phyloP scores from a whole-genome alignment of 2,888 invertebrate genomes.

The Calliphora vomitoria region DNA sequence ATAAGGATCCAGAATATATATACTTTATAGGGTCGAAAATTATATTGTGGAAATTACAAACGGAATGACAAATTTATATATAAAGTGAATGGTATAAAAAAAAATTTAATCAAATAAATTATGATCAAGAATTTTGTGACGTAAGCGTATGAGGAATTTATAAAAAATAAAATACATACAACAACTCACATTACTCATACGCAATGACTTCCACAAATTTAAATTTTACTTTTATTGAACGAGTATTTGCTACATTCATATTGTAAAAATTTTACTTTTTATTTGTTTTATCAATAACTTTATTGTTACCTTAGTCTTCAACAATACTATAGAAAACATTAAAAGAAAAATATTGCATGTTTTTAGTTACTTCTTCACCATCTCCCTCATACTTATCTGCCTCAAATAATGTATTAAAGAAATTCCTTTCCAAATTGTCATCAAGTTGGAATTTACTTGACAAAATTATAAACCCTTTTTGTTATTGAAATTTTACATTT shows the following conservation, averaged over 20 bases:
- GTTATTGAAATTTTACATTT: conserved; percentile 4
- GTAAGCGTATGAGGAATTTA: conserved; percentile 9
- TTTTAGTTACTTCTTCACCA: background rate
- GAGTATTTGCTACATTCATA: too few relatives aligned
- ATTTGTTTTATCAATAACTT: conserved; percentile 65
- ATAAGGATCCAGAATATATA: too few relatives aligned
- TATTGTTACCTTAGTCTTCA: conserved; percentile 31
- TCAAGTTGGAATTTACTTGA: background rate
- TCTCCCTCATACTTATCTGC: background rate
- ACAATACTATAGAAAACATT: background rate
- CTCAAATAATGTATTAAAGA: conserved; percentile 20
- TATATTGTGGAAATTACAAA: too few relatives aligned
- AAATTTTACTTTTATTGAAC: background rate
- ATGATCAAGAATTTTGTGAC: background rate
- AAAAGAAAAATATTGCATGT: background rate
- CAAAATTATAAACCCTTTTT: background rate
- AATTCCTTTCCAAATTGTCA: conserved; percentile 44
- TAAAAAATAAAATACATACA: background rate
- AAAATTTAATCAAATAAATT: too few relatives aligned
- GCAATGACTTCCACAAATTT: background rate
- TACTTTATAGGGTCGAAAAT: too few relatives aligned
- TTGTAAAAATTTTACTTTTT: conserved; percentile 13
- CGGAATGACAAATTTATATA: too few relatives aligned
- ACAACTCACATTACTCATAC: conserved; percentile 23
- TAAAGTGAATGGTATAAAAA: too few relatives aligned